phyloP scores from a whole-genome alignment of 1,140 invertebrate genomes.

The Cecropterus lyciades region DNA sequence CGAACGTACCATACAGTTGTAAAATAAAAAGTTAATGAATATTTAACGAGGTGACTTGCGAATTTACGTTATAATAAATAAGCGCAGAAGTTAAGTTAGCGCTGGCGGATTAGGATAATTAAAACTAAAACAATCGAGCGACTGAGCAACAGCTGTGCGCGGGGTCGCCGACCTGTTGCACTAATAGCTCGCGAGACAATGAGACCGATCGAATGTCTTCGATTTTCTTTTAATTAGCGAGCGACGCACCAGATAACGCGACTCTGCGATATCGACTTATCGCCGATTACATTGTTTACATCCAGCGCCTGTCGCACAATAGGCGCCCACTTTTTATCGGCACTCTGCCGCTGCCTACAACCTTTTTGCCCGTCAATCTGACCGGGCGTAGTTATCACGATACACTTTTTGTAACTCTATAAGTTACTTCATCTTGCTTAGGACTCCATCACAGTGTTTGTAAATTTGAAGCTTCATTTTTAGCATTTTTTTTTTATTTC shows the following conservation, averaged over 20 bases:
- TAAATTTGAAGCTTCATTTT: no score
- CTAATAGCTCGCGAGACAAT: constrained; percentile 23
- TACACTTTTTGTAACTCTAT: no score
- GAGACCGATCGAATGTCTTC: constrained; percentile 7
- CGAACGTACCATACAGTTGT: neutral
- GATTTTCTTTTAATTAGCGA: constrained; percentile 21
- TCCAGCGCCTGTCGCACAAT: neutral
- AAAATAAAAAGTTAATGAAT: constrained; percentile 1
- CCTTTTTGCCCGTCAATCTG: neutral
- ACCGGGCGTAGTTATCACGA: no score
- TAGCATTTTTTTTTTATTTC: no score
- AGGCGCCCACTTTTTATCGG: neutral
- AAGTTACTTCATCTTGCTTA: no score
- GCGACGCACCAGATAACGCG: constrained; percentile 7
- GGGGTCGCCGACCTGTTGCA: constrained; percentile 23
- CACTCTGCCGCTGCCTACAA: no score
- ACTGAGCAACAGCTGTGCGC: constrained; percentile 10
- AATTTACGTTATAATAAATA: neutral
- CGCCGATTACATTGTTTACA: constrained; percentile 14
- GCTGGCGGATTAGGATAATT: constrained; percentile 1
- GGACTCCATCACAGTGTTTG: no score
- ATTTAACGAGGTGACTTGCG: neutral
- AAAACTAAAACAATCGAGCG: constrained; percentile 17
- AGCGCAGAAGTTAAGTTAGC: neutral
- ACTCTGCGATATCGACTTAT: constrained; percentile 1